Base-by-base conservation (phyloP, 2,888 invertebrate species). In the Drepana falcataria region DNA sequence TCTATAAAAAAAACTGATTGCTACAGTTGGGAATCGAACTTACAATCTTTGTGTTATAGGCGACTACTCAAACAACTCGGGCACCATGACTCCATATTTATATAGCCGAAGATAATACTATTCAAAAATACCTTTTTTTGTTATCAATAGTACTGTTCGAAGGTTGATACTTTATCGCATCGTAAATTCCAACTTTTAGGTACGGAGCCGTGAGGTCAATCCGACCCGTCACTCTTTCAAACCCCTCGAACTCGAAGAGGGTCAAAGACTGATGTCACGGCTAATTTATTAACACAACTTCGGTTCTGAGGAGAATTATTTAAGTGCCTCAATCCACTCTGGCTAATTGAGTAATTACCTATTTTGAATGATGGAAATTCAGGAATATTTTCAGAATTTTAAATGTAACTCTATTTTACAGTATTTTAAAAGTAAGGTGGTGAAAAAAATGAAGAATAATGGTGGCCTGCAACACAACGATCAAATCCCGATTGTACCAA, bases 241-340 rank as follows among this genome's bases (percentile, higher is more conserved):
- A 66, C 69, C 71, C 59, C 60, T 60, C 59, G 59, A 59, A 59
- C 58, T 63, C 67, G 69, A 77, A 69, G 72, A 81, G 80, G 82
- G 79, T 80, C 76, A 81, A 74, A 72, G 66, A 69, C 68, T 71
- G 68, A 72, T 77, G 78, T 75, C 75, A 70, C 66, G 68, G 61
- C 59, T 80, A 74, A 81, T 81, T 82, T 83, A 81, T 79, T 75
- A 73, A 75, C 69, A 70, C 66, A 57, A 55, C 61, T 68, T 62
- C 59, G 61, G 62, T 69, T 75, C 61, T 64, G 57, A 61, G 63
- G 59, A 58, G 62, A 71, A 70, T 72, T 71, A 73, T 75, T 71
- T 67, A 67, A 67, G 64, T 63, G 63, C 58, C 57, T 52, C 53
- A 64, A 64, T 65, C 56, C 63, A 71, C 62, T 74, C 69, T 64